Percentiles rank a stretch among this genome's conserved stretches.
Evolutionary conservation across 37 sponge, comb jelly and placozoan species (phyloP).

Genomic region (Eunapius fragilis): DNA sequence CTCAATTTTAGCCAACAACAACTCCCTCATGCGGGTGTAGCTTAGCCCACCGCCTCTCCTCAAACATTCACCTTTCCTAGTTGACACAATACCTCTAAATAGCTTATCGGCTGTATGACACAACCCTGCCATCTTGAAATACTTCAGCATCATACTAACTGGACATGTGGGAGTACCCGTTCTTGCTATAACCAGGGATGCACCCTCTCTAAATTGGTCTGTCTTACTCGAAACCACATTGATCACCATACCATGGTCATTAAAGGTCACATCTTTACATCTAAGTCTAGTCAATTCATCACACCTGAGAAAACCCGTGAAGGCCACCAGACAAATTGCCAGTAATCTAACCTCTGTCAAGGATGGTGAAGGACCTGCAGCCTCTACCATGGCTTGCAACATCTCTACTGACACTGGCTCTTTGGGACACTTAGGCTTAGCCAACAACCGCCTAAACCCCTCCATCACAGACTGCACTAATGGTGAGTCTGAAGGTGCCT

Average conservation of each 20-base stretch:
- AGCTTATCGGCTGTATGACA: not conserved
- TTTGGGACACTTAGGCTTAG: conserved; percentile 8
- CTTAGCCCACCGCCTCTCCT: no score
- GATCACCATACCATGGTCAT: not conserved
- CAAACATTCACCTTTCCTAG: no score
- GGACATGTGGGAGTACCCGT: conserved; percentile 8
- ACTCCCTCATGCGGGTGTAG: no score
- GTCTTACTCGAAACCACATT: conserved; percentile 3
- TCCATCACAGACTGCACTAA: not conserved
- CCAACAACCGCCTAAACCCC: conserved; percentile 8
- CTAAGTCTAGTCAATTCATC: conserved; percentile 5
- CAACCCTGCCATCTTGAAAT: conserved; percentile 9
- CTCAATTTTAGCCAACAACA: no score
- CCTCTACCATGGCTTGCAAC: not conserved
- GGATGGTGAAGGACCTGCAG: not conserved
- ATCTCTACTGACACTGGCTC: not conserved
- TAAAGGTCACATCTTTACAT: conserved; percentile 1
- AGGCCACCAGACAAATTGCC: not conserved
- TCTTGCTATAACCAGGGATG: conserved; percentile 10
- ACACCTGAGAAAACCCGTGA: not conserved
- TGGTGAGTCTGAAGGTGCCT: not conserved
- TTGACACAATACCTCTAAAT: no score
- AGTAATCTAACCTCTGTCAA: not conserved
- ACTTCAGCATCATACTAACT: conserved; percentile 7
- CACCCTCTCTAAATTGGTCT: conserved; percentile 3